phyloP scores from a whole-genome alignment of 2,888 invertebrate species.

The Bellardia bayeri region DNA sequence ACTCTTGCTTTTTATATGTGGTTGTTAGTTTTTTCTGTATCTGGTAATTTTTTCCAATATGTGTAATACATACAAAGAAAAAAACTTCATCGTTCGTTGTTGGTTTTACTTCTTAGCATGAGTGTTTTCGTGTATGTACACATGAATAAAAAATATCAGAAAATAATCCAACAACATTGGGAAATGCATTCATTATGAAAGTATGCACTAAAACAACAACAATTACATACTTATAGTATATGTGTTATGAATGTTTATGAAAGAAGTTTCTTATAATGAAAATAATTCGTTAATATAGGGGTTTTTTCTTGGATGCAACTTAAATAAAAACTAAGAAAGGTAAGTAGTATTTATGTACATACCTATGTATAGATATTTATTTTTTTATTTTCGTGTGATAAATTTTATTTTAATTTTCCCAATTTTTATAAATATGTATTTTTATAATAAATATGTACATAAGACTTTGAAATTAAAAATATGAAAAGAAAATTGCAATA shows the following conservation, averaged over 20 bases:
- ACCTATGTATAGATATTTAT: too few species aligned
- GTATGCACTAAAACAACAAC: slow-evolving; percentile 27
- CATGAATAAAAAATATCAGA: neutral
- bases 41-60: slow-evolving; percentile 56
- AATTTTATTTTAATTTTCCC: too few species aligned
- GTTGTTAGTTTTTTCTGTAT: slow-evolving; percentile 57
- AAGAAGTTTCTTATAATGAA: neutral
- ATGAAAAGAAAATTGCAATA: too few species aligned
- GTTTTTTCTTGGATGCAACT: neutral
- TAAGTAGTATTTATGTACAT: neutral
- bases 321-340: neutral
- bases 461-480: too few species aligned
- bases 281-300: neutral
- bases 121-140: neutral
- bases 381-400: too few species aligned
- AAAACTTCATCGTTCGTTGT: slow-evolving; percentile 10
- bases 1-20: slow-evolving; percentile 32
- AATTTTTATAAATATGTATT: too few species aligned
- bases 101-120: neutral
- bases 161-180: slow-evolving; percentile 23
- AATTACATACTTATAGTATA: neutral
- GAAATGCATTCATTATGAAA: slow-evolving; percentile 45
- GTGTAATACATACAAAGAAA: neutral
- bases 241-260: neutral
- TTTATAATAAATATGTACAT: too few species aligned